Evolutionary conservation across 2,113 vertebrate species (phyloP), one percentile per base, ranked within the genome.

Genomic region (Beaufortia kweichowensis): DNA sequence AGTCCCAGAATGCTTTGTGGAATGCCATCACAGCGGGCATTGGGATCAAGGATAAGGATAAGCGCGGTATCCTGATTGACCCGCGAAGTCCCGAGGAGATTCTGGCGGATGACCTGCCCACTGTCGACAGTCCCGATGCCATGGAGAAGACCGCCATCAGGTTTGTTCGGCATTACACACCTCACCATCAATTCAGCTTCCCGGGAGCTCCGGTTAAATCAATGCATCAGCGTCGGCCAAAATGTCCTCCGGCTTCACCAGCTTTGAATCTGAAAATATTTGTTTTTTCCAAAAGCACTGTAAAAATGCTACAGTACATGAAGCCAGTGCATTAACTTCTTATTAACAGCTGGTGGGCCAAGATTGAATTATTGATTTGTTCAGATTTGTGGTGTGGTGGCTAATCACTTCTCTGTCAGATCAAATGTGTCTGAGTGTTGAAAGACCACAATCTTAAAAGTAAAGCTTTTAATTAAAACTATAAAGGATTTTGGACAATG

Each of bases 71-170:
- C 43, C 57, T 88, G 66, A 88, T 79, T 0, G 94, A 97, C 79
- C 88, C 89, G 0, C 90, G 94, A 8, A 90, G 90, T 43, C 90
- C 93, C 0, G 94, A 95, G 79, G 94, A 98, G 88, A 95, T 98
- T 81, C 85, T 98, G 75, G 93, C 94, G 0, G 95, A 96, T 76
- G 94, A 96, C 21, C 78, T 97, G 31, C 94, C 92, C 0, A 81
- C 86, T 0, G 77, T 92, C 3, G 94, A 96, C 24, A 93, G 91
- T 60, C 90, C 94, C 0, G 95, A 96, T 2, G 93, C 94, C 1
- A 79, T 96, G 83, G 93, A 95, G 88, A 95, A 94, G 89, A 92
- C 93, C 1, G 95, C 95, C 39, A 92, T 95, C 92, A 98, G 96
- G 96, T 97, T 87, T 90, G 92, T 43, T 56, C 7, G 19, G 39